Evolutionary conservation across 2,797 vertebrate species (phyloP).

Genomic region (Knipowitschia caucasica): DNA sequence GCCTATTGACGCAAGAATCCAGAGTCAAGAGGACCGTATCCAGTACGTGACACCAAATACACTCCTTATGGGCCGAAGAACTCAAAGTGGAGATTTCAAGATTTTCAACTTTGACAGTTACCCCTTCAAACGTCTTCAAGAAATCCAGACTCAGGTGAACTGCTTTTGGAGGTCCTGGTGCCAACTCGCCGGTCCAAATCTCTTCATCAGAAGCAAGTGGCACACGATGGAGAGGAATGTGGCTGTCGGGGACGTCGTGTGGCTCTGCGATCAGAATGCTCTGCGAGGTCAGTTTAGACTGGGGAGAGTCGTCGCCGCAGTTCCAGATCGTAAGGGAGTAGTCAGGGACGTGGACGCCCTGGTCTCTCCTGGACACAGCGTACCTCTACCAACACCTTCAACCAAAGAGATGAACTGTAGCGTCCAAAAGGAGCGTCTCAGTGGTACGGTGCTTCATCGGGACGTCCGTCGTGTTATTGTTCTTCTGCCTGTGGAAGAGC

Average conservation of each 20-base stretch:
- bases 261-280: slow-evolving; percentile 10
- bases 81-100: slow-evolving; percentile 9
- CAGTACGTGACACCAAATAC: slow-evolving; percentile 17
- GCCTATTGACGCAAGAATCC: too few species aligned
- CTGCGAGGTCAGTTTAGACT: slow-evolving; percentile 5
- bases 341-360: background rate
- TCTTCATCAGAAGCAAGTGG: slow-evolving; percentile 8
- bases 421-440: too few species aligned
- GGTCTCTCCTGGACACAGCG: too few species aligned
- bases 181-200: too few species aligned
- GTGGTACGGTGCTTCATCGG: too few species aligned
- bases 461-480: too few species aligned
- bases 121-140: slow-evolving; percentile 20
- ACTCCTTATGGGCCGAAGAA: slow-evolving; percentile 8
- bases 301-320: background rate
- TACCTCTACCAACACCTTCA: too few species aligned
- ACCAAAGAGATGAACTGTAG: too few species aligned
- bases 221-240: slow-evolving; percentile 2
- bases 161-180: slow-evolving; percentile 26
- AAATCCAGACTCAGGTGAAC: slow-evolving; percentile 13
- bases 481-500: too few species aligned
- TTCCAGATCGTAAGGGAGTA: background rate
- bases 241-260: slow-evolving; percentile 6
- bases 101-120: slow-evolving; percentile 21
- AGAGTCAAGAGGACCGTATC: slow-evolving; percentile 20